These are phyloP conservation scores for Brassicogethes aeneus DNA, from an alignment of 2,888 invertebrate species.

Conservation along the genomic window DNA sequence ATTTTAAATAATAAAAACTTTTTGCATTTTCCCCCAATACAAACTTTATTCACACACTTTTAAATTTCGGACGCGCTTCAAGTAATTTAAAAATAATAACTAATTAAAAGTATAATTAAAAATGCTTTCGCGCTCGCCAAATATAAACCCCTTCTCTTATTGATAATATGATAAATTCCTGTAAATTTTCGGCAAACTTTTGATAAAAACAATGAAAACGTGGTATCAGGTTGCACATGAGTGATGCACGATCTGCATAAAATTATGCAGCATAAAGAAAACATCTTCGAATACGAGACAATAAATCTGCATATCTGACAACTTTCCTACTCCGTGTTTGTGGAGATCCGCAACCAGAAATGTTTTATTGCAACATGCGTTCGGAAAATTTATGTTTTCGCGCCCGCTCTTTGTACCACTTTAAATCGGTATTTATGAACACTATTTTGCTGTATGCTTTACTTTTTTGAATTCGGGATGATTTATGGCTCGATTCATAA, in stretches of 20 bases:
- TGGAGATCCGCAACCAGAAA: conserved; percentile 11
- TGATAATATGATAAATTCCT: too few species aligned
- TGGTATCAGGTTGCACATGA: not conserved
- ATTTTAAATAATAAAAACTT: too few species aligned
- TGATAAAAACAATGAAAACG: not conserved
- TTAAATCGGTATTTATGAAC: conserved; percentile 16
- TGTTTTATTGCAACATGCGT: conserved; percentile 18
- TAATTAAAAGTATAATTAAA: too few species aligned
- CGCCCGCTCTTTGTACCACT: conserved; percentile 10
- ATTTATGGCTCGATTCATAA: conserved; percentile 14
- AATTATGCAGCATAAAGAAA: not conserved
- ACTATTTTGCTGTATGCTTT: conserved; percentile 15
- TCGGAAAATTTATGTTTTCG: conserved; percentile 12
- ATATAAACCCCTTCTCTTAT: too few species aligned
- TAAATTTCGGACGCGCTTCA: too few species aligned
- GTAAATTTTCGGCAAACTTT: not conserved
- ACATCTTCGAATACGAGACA: not conserved
- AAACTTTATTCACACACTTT: too few species aligned
- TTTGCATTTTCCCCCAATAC: too few species aligned
- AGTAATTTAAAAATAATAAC: too few species aligned
- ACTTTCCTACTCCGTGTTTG: conserved; percentile 8
- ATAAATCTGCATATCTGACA: conserved; percentile 1
- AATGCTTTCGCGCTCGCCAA: too few species aligned
- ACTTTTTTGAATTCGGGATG: conserved; percentile 11
- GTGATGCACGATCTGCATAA: not conserved